Base-by-base conservation (phyloP, 2,113 vertebrate species). In the Scophthalmus maximus region DNA sequence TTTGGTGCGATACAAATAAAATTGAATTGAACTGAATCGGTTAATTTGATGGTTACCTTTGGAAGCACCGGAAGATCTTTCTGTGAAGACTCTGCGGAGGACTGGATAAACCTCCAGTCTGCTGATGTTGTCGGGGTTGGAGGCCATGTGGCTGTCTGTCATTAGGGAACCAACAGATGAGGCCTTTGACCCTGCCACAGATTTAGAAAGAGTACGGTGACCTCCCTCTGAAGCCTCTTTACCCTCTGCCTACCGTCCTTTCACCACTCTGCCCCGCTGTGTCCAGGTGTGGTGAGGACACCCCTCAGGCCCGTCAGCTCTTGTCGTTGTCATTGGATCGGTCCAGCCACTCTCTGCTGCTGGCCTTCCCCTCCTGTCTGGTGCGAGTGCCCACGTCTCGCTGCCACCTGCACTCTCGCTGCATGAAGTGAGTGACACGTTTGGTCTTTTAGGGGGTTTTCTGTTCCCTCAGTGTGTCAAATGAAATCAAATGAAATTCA, bases 341-440 rank as follows among this genome's bases (percentile, higher is more conserved):
- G 3, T 91, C 82, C 6, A 95, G 95, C 0, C 95, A 96, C 3
- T 95, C 94, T 3, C 91, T 98, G 81, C 92, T 98, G 78, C 85
- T 97, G 47, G 95, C 96, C 69, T 99, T 98, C 76, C 93, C 96
- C 0, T 95, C 92, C 4, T 99, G 97, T 0, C 93, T 98, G 88
- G 95, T 97, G 51, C 92, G 95, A 3, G 93, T 97, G 47, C 96
- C 97, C 0, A 93, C 97, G 12, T 96, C 97, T 1, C 96, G 96
- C 60, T 99, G 97, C 91, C 96, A 97, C 83, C 95, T 96, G 67
- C 93, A 98, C 81, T 94, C 96, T 0, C 95, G 94, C 76, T 99
- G 98, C 91, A 96, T 98, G 94, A 98, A 96, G 97, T 98, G 83
- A 96, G 96, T 38, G 44, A 3, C 10, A 9, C 3, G 44, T 32